A percentile compares a stretch with the other conserved stretches of the same genome.
These are phyloP conservation scores for Drosophila pachea DNA, from an alignment of 1,140 invertebrate genomes.

Conservation along the genomic window DNA sequence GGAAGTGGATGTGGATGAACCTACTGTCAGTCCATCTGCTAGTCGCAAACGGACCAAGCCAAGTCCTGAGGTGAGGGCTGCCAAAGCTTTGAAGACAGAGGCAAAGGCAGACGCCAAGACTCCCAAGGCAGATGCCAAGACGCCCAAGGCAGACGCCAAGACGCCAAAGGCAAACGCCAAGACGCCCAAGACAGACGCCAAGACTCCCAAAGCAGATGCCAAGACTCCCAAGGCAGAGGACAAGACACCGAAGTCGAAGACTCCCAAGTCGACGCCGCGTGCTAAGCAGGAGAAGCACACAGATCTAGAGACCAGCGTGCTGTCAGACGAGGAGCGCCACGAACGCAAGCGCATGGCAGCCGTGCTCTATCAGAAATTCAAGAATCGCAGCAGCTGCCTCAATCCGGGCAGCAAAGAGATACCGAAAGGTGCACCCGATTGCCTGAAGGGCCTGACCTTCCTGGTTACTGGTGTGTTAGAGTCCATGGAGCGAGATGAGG, in stretches of 20 bases:
- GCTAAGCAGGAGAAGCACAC: constrained; percentile 42
- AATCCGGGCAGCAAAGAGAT: constrained; percentile 90
- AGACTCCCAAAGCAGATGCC: neutral
- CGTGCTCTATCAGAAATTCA: constrained; percentile 85
- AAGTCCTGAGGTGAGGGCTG: neutral
- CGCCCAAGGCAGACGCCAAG: constrained; percentile 1
- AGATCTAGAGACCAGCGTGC: constrained; percentile 67
- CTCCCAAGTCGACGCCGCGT: constrained; percentile 29
- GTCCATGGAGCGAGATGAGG: constrained; percentile 91
- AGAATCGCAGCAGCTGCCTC: constrained; percentile 87
- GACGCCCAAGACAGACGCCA: constrained; percentile 20
- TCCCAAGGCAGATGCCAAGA: neutral
- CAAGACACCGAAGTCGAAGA: neutral
- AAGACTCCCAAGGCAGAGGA: neutral
- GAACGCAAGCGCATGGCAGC: constrained; percentile 83
- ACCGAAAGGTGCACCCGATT: constrained; percentile 88
- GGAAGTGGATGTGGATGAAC: constrained; percentile 61
- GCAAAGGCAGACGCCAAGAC: constrained; percentile 9
- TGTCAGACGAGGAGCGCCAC: constrained; percentile 82
- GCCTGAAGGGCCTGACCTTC: constrained; percentile 88
- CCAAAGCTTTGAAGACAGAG: constrained; percentile 26
- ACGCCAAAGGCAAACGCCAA: constrained; percentile 28
- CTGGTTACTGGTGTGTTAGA: constrained; percentile 93
- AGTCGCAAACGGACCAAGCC: constrained; percentile 29
- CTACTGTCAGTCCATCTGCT: constrained; percentile 5